Evolutionary conservation across 1,140 invertebrate species (phyloP).

Genomic region (Pararge aegeria): DNA sequence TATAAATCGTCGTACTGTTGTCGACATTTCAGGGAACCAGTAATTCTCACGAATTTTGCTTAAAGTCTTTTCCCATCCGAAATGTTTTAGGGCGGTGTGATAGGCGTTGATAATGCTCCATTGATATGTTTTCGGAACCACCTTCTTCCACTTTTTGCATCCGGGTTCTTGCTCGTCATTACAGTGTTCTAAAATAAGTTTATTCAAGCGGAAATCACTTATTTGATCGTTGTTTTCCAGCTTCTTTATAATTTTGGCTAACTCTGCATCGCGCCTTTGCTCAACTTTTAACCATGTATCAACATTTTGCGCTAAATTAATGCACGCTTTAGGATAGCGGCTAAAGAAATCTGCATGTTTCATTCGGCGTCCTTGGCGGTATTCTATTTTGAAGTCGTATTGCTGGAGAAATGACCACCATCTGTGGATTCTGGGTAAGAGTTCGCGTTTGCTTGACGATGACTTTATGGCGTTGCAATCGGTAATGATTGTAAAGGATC

Average conservation of each 20-base stretch:
- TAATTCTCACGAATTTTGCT: conserved; percentile 39
- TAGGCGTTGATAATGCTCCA: conserved; percentile 43
- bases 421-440: conserved; percentile 20
- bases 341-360: conserved; percentile 33
- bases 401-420: conserved; percentile 24
- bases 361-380: conserved; percentile 8
- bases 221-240: background rate
- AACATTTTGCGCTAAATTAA: too few species aligned
- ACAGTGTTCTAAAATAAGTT: conserved; percentile 3
- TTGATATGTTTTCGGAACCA: conserved; percentile 37
- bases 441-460: conserved; percentile 23
- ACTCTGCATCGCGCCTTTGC: too few species aligned
- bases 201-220: conserved; percentile 3
- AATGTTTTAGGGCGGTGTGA: conserved; percentile 36
- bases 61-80: conserved; percentile 41
- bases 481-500: conserved; percentile 17
- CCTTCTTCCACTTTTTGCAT: conserved; percentile 8
- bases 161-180: conserved; percentile 9
- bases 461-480: conserved; percentile 34
- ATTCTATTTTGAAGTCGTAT: conserved; percentile 23
- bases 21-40: conserved; percentile 38
- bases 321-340: conserved; percentile 16
- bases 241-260: too few species aligned
- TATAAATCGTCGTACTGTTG: conserved; percentile 27
- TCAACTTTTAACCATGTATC: too few species aligned